Percentiles rank a stretch among this genome's conserved stretches.
phyloP scores from a whole-genome alignment of 2,113 vertebrate genomes.

The Oceanodroma tethys region DNA sequence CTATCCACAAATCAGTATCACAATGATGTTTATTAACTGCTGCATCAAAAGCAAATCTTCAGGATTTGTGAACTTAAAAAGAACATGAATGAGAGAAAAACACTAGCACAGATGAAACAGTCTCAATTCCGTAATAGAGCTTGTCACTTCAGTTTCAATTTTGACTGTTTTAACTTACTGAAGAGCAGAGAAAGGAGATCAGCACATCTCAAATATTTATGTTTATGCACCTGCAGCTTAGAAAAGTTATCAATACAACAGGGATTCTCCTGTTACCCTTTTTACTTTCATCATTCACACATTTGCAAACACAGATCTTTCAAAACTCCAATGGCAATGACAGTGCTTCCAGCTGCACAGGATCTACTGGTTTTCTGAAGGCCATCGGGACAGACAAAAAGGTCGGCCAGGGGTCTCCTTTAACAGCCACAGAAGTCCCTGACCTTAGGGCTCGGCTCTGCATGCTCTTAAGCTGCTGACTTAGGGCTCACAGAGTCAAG shows the following conservation, averaged over 20 bases:
- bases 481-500: not conserved
- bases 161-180: not conserved
- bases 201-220: not conserved
- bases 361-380: constrained; percentile 18
- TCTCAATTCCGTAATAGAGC: not conserved
- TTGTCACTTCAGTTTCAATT: not conserved
- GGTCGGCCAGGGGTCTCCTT: not conserved
- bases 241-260: not conserved
- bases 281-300: not conserved
- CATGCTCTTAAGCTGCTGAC: not conserved
- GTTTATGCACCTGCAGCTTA: constrained; percentile 35
- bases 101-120: not conserved
- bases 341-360: constrained; percentile 26
- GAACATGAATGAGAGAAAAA: not conserved
- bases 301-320: constrained; percentile 19
- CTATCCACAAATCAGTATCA: not conserved
- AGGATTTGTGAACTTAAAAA: not conserved
- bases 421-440: not conserved
- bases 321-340: not conserved
- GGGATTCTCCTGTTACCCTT: constrained; percentile 4
- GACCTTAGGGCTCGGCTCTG: not conserved
- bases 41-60: not conserved
- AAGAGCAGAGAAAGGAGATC: not conserved
- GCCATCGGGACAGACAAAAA: not conserved
- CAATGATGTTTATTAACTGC: not conserved